phyloP scores from a whole-genome alignment of 1,140 invertebrate species.

The Solenopsis fugax region DNA sequence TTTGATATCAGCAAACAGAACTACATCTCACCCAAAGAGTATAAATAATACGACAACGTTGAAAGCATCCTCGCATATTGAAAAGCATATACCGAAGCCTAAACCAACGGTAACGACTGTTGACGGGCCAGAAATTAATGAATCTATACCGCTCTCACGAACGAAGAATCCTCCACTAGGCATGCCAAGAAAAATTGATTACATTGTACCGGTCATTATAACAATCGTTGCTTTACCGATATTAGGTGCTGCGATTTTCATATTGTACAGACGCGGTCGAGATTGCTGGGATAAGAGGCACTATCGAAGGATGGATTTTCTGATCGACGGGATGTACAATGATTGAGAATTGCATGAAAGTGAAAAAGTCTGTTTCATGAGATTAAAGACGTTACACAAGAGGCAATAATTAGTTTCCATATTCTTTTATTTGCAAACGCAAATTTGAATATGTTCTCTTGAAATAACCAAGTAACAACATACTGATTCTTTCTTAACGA shows the following conservation, averaged over 20 bases:
- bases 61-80: constrained; percentile 53
- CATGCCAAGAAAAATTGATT: constrained; percentile 85
- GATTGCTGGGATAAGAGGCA: constrained; percentile 93
- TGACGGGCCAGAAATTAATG: constrained; percentile 76
- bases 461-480: neutral
- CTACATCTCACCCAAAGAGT: neutral
- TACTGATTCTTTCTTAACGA: neutral
- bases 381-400: constrained; percentile 34
- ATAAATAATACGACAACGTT: constrained; percentile 25
- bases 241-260: constrained; percentile 88
- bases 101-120: constrained; percentile 83
- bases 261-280: constrained; percentile 89
- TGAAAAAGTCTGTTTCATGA: neutral
- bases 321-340: constrained; percentile 94
- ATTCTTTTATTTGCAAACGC: neutral
- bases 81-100: constrained; percentile 81
- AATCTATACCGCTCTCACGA: constrained; percentile 78
- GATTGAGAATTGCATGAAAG: constrained; percentile 84
- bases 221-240: constrained; percentile 89
- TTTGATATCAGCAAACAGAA: constrained; percentile 1
- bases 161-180: constrained; percentile 73
- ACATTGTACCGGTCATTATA: constrained; percentile 90
- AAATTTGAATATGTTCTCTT: constrained; percentile 14
- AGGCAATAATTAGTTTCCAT: constrained; percentile 6
- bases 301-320: constrained; percentile 92